Percentiles rank a stretch among this genome's conserved stretches.
phyloP scores from a whole-genome alignment of 2,888 invertebrate genomes.

The Erebia epiphron region DNA sequence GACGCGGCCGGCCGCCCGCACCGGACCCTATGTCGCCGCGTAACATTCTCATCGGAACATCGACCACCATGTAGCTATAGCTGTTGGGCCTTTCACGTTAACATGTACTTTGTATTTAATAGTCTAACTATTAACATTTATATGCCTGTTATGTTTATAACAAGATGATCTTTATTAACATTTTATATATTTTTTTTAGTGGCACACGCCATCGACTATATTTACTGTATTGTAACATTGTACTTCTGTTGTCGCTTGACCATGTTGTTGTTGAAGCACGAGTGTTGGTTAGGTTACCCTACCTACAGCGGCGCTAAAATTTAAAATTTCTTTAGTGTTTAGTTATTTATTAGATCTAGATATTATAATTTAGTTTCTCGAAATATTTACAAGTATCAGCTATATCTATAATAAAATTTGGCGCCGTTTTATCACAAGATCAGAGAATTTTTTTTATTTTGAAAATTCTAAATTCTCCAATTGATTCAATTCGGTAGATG shows the following conservation, averaged over 20 bases:
- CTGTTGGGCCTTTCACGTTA: conserved; percentile 82
- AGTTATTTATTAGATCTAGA: conserved; percentile 43
- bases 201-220: conserved; percentile 83
- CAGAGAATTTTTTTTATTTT: conserved; percentile 32
- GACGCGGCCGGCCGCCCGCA: conserved; percentile 66
- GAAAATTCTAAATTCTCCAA: conserved; percentile 29
- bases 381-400: conserved; percentile 42
- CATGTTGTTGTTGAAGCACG: conserved; percentile 78
- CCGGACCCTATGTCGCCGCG: conserved; percentile 67
- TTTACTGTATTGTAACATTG: conserved; percentile 76
- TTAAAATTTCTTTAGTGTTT: conserved; percentile 41
- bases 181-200: conserved; percentile 65
- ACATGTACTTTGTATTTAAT: conserved; percentile 82
- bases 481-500: conserved; percentile 27
- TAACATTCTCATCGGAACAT: conserved; percentile 80
- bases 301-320: conserved; percentile 63
- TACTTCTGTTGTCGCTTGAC: conserved; percentile 78
- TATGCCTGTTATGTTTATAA: conserved; percentile 84
- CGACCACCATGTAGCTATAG: conserved; percentile 82
- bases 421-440: conserved; percentile 51
- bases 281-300: conserved; percentile 75
- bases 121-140: conserved; percentile 83
- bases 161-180: conserved; percentile 81
- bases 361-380: conserved; percentile 35
- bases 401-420: conserved; percentile 53